Base-by-base conservation (phyloP, 2,888 invertebrate species). In the Agrotis puta region DNA sequence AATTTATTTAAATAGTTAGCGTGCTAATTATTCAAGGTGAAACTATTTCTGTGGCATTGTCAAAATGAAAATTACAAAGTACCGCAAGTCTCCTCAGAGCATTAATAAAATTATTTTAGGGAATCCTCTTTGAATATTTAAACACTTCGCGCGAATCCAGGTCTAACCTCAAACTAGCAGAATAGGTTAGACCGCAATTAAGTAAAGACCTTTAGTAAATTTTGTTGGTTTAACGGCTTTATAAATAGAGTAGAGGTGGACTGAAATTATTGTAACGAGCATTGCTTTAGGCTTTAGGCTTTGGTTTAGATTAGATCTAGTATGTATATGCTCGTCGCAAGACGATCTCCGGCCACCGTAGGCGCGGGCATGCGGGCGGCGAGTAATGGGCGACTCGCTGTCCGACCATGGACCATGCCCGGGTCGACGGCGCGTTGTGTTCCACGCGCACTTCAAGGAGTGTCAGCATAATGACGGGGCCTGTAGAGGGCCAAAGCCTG, bases 181-280 rank as follows among this genome's bases (percentile, higher is more conserved):
- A 39, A 20, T 74, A 78, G 78, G 74, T 79, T 82, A 71, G 81
- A 87, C 89, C 88, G 87, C 89, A 87, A 89, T 88, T 88, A 89
- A 83, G 73, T 67, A 39, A 71, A 82, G 85, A 77, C 86, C 84
- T 85, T 85, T 82, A 85, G 79, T 84, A 83, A 89, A 87, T 88
- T 88, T 84, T 63, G 69, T 64, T 62, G 70, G 77, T 78, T 77
- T 77, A 78, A 74, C 79, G 71, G 80, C 74, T 81, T 82, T 81
- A 77, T 71, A 75, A 67, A 82, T 67, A 71, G 72, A 57, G 54
- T n/a, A 33, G 24, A 70, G 70, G 57, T 73, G 56, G 54, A 11
- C 63, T 50, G 53, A 11, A 70, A 72, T 75, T 72, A 83, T 74
- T 80, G 72, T 71, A 77, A 75, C 62, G 62, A 58, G 73, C 65